These are phyloP conservation scores for Reinhardtius hippoglossoides DNA, from an alignment of 2,113 vertebrate genomes.

Conservation along the genomic window DNA sequence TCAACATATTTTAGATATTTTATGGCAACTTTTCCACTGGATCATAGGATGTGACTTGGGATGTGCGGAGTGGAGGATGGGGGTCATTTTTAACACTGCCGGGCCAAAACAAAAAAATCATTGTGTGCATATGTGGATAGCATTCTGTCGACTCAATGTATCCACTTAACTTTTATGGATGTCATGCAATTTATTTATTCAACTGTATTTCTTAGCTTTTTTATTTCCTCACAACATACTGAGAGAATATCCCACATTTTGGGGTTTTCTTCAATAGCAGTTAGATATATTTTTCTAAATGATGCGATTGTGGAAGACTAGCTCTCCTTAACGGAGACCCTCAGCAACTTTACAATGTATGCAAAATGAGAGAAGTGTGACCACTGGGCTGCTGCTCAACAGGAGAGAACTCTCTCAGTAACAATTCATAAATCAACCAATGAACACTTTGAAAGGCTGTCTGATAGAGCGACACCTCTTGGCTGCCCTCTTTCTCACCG, in stretches of 20 bases:
- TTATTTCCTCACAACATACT: slow-evolving; percentile 71
- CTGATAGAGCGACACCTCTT: slow-evolving; percentile 56
- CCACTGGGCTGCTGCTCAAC: slow-evolving; percentile 62
- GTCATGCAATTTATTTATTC: slow-evolving; percentile 82
- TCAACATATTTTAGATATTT: slow-evolving; percentile 72
- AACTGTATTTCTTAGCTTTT: slow-evolving; percentile 72
- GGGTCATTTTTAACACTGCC: slow-evolving; percentile 73
- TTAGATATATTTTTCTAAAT: slow-evolving; percentile 81
- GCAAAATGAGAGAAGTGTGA: slow-evolving; percentile 60
- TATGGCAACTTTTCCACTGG: slow-evolving; percentile 64
- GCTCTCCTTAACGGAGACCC: slow-evolving; percentile 59
- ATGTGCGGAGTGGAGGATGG: slow-evolving; percentile 42
- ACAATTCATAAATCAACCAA: slow-evolving; percentile 63
- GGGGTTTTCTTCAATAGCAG: slow-evolving; percentile 70
- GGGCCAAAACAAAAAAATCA: slow-evolving; percentile 70
- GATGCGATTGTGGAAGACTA: slow-evolving; percentile 52
- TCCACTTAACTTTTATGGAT: slow-evolving; percentile 70
- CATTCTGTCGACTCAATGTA: slow-evolving; percentile 61
- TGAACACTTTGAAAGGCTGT: slow-evolving; percentile 62
- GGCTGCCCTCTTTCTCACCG: slow-evolving; percentile 69
- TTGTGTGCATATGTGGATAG: slow-evolving; percentile 65
- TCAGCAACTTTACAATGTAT: slow-evolving; percentile 75
- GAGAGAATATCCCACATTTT: slow-evolving; percentile 61
- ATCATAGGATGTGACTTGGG: slow-evolving; percentile 26
- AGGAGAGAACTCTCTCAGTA: slow-evolving; percentile 52